Evolutionary conservation across 2,888 invertebrate genomes (phyloP).

Genomic region (Zhuqinia jingwanae): DNA sequence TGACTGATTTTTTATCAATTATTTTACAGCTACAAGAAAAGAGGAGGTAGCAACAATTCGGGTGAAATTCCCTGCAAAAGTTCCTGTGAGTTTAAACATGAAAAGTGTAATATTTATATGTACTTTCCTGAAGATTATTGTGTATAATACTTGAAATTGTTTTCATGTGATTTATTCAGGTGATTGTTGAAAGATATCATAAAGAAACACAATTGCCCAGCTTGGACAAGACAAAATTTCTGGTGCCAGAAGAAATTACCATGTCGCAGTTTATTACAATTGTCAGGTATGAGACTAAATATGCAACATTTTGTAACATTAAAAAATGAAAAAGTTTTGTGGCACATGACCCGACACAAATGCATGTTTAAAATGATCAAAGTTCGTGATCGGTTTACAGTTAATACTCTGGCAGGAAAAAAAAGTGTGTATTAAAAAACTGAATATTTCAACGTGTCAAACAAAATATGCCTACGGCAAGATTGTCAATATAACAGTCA

Average conservation of each 20-base stretch:
- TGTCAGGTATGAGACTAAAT: constrained; percentile 85
- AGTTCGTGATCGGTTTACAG: background rate
- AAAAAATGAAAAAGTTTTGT: too few relatives aligned
- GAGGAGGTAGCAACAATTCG: constrained; percentile 90
- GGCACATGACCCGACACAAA: background rate
- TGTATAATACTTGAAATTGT: constrained; percentile 22
- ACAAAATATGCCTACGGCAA: too few relatives aligned
- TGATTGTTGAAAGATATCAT: constrained; percentile 91
- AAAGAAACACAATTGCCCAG: constrained; percentile 89
- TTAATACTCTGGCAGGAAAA: background rate
- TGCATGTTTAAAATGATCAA: background rate
- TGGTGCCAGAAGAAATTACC: constrained; percentile 93
- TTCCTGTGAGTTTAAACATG: constrained; percentile 85
- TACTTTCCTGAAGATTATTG: background rate
- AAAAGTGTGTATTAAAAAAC: too few relatives aligned
- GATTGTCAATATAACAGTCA: too few relatives aligned
- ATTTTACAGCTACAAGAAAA: constrained; percentile 85
- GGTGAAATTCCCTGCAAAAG: constrained; percentile 89
- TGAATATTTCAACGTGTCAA: too few relatives aligned
- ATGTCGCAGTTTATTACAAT: constrained; percentile 94
- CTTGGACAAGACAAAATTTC: constrained; percentile 91
- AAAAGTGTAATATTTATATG: too few relatives aligned
- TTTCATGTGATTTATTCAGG: constrained; percentile 82
- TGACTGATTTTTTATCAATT: background rate
- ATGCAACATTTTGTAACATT: background rate